Conservation (phyloP, 2,113 vertebrate species). For the Marmota flaviventris region DNA sequence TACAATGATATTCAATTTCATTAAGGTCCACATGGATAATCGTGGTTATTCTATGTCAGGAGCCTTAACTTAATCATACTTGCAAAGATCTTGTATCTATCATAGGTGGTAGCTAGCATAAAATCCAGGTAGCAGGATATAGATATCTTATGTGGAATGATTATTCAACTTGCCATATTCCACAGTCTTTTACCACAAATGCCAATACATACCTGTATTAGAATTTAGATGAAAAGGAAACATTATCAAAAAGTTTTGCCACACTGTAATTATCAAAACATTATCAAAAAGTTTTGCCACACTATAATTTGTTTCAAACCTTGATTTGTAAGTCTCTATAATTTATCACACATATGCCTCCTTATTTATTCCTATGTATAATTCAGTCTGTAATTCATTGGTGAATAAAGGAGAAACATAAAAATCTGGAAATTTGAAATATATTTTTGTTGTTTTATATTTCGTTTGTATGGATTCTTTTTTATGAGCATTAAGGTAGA, state of each 20-base stretch:
- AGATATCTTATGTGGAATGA: neutral
- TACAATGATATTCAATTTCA: neutral
- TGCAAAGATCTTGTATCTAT: neutral
- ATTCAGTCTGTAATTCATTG: conserved; percentile 6
- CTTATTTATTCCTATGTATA: neutral
- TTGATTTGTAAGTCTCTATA: neutral
- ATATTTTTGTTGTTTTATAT: neutral
- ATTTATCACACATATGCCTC: neutral
- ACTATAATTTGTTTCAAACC: conserved; percentile 6
- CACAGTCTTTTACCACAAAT: neutral
- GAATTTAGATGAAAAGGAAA: neutral
- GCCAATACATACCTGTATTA: neutral
- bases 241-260: neutral
- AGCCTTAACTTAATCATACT: neutral
- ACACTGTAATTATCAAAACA: neutral
- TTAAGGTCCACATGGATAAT: neutral
- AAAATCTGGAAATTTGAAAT: neutral
- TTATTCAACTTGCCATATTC: neutral
- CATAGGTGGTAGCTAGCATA: neutral
- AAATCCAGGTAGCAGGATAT: neutral
- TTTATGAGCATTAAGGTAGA: conserved; percentile 38
- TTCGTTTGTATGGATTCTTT: neutral
- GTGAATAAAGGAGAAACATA: neutral
- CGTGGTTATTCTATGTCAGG: neutral
- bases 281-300: neutral